A percentile compares a stretch with the other conserved stretches of the same genome.
Evolutionary conservation across 2,797 vertebrate species (phyloP).

Genomic region (Silurus aristotelis): DNA sequence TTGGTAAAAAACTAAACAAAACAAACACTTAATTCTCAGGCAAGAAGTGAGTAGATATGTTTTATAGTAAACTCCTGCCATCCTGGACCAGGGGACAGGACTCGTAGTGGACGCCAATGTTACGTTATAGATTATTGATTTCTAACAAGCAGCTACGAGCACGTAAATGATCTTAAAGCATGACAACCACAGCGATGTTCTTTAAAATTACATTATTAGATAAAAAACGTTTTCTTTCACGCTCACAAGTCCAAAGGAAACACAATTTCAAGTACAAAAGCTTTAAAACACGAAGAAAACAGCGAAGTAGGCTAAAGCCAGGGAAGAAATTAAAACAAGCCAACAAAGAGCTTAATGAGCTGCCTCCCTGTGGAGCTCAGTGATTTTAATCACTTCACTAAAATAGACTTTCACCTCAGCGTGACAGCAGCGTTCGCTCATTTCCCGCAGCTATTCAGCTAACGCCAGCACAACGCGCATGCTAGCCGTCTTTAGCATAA

Average conservation of each 20-base stretch:
- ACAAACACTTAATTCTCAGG: not conserved
- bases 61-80: not conserved
- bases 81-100: not conserved
- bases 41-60: not conserved
- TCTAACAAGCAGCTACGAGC: not conserved
- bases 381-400: conserved; percentile 31
- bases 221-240: not conserved
- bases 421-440: conserved; percentile 12
- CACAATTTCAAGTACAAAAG: not conserved
- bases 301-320: not conserved
- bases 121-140: not conserved
- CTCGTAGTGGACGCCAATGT: not conserved
- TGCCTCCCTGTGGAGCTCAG: conserved; percentile 6
- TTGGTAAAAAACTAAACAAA: not conserved
- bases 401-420: conserved; percentile 23
- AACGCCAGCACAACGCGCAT: not conserved
- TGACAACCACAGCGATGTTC: too few species aligned
- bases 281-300: not conserved
- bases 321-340: conserved; percentile 23
- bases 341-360: conserved; percentile 23
- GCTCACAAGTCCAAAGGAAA: not conserved
- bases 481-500: not conserved
- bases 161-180: not conserved
- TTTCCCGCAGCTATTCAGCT: conserved; percentile 10
- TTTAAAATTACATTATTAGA: not conserved